Base-by-base conservation (phyloP, 2,888 invertebrate genomes). In the Aspidiotus destructor region DNA sequence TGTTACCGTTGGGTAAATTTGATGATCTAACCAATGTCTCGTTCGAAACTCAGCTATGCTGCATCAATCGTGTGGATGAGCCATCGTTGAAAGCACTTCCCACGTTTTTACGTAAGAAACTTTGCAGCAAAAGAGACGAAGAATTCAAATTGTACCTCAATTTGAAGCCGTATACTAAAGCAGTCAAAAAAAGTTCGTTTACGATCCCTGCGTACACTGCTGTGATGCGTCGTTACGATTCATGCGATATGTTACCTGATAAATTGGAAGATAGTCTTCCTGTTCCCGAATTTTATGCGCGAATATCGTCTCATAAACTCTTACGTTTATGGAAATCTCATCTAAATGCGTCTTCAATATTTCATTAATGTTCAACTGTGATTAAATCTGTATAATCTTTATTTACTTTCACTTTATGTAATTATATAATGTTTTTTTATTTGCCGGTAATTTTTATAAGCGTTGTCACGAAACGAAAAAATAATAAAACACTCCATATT, bases 11-110 rank as follows among this genome's bases (percentile, higher is more conserved):
- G 2, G 16, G 57, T 41, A 63, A 65, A 53, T 55, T 53, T 40
- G 62, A 61, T 17, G 67, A 70, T 62, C 41, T 71, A 2, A 60
- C 62, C 10, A 42, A 68, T 62, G 54, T 69, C 60, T 65, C 70
- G 54, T 69, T 81, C 79, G 55, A 81, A 77, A 74, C 81, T 76
- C 73, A 72, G 44, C 71, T 74, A 2, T 76, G 76, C 71, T 78
- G 78, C 70, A 73, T 72, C 9, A 73, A 82, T 76, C 72, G 77
- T 70, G 70, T 71, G 52, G 73, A 75, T 72, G 72, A 75, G 70
- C 70, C 73, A 70, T 69, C 73, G 52, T 71, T 73, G 64, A 74
- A 74, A 64, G 71, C 72, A 16, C 73, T 73, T 52, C 74, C 76
- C 10, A 72, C 73, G 16, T 73, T 76, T 60, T 72, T 77, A 54